Evolutionary conservation across 2,888 invertebrate genomes (phyloP).

Genomic region (Prosopocoilus inquinatus): DNA sequence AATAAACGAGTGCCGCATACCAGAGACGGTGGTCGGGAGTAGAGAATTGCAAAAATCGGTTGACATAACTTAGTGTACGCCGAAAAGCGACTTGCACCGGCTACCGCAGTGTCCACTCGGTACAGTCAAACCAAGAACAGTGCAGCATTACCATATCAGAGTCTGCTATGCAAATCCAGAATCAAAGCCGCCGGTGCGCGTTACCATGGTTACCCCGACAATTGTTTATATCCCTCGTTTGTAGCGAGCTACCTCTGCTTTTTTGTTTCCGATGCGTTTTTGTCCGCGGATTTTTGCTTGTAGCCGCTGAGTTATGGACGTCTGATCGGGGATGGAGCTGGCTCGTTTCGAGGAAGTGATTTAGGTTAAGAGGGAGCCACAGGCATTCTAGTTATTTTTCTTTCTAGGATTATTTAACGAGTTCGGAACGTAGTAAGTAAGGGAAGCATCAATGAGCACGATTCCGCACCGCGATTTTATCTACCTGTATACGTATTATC

Average conservation of each 20-base stretch:
- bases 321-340: conserved; percentile 28
- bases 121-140: conserved; percentile 45
- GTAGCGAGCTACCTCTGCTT: conserved; percentile 43
- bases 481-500: conserved; percentile 8
- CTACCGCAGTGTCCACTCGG: conserved; percentile 46
- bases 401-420: conserved; percentile 43
- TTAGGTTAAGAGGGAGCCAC: conserved; percentile 37
- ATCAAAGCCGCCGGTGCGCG: conserved; percentile 49
- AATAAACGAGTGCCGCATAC: conserved; percentile 2
- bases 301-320: conserved; percentile 47
- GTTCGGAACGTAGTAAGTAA: conserved; percentile 26
- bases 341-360: conserved; percentile 40
- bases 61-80: conserved; percentile 50
- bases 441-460: conserved; percentile 23
- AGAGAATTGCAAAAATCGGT: conserved; percentile 31
- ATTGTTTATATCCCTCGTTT: conserved; percentile 50
- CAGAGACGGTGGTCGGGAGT: conserved; percentile 2
- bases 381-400: conserved; percentile 28
- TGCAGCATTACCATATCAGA: conserved; percentile 50
- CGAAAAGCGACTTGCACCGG: conserved; percentile 44
- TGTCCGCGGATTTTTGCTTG: conserved; percentile 47
- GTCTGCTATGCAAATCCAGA: conserved; percentile 50
- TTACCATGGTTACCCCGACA: conserved; percentile 46
- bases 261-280: conserved; percentile 43
- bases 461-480: conserved; percentile 24